Percentiles rank a stretch among this genome's conserved stretches.
These are phyloP conservation scores for Sternotherus odoratus DNA, from an alignment of 2,797 vertebrate species.

Conservation along the genomic window DNA sequence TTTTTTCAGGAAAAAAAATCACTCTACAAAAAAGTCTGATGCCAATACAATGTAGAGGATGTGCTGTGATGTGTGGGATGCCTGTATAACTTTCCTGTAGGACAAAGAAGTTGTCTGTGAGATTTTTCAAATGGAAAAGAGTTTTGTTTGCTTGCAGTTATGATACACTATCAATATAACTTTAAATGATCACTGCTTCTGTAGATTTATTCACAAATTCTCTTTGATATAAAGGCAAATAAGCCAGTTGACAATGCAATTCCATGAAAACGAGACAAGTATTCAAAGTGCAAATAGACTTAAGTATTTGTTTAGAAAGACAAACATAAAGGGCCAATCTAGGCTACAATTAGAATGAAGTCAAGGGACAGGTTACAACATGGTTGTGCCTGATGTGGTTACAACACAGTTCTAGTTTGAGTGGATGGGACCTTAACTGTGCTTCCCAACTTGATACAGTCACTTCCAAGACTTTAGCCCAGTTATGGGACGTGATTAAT, in stretches of 20 bases:
- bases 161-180: background rate
- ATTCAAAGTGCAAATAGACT: background rate
- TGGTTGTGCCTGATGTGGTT: background rate
- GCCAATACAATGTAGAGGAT: background rate
- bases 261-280: background rate
- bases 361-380: background rate
- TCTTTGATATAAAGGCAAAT: background rate
- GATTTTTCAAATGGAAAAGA: constrained; percentile 6
- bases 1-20: background rate
- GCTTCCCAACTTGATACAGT: background rate
- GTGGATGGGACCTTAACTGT: no score
- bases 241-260: background rate
- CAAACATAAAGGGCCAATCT: background rate
- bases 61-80: background rate
- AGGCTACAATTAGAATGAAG: background rate
- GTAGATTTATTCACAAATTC: background rate
- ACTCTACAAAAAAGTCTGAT: background rate
- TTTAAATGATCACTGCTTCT: background rate
- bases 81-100: background rate
- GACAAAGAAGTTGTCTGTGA: background rate
- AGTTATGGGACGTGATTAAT: background rate
- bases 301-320: background rate
- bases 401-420: background rate
- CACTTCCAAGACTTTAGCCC: background rate
- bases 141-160: background rate